Conservation (phyloP, 2,888 invertebrate species). For the Agonopterix alstromeriana region DNA sequence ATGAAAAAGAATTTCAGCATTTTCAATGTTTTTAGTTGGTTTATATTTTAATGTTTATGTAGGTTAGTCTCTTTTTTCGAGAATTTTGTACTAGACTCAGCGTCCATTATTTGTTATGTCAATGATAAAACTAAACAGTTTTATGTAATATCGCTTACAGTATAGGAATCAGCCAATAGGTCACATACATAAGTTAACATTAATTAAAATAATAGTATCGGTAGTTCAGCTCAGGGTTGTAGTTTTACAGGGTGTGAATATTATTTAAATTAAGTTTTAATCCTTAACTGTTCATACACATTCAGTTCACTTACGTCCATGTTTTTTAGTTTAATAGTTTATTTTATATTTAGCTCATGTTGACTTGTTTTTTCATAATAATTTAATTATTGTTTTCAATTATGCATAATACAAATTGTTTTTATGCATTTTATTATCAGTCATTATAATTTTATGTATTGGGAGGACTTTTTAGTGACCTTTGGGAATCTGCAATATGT, state of each 20-base stretch:
- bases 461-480: constrained; percentile 41
- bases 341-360: constrained; percentile 56
- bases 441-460: constrained; percentile 44
- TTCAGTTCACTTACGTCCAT: constrained; percentile 70
- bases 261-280: constrained; percentile 48
- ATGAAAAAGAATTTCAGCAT: no score
- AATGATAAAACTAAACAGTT: no score
- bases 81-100: no score
- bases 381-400: constrained; percentile 65
- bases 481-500: constrained; percentile 73
- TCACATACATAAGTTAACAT: neutral
- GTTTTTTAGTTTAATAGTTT: constrained; percentile 74
- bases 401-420: constrained; percentile 63
- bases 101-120: no score
- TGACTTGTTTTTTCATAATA: constrained; percentile 68
- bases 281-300: constrained; percentile 55
- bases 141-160: no score
- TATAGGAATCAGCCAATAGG: neutral
- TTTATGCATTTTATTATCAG: constrained; percentile 37
- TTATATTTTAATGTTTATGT: no score
- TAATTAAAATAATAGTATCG: neutral
- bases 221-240: constrained; percentile 33
- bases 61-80: no score
- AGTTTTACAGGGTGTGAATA: constrained; percentile 66
- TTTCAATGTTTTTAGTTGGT: no score